Conservation (phyloP, 2,888 invertebrate species). For the Entomobrya multifasciata region DNA sequence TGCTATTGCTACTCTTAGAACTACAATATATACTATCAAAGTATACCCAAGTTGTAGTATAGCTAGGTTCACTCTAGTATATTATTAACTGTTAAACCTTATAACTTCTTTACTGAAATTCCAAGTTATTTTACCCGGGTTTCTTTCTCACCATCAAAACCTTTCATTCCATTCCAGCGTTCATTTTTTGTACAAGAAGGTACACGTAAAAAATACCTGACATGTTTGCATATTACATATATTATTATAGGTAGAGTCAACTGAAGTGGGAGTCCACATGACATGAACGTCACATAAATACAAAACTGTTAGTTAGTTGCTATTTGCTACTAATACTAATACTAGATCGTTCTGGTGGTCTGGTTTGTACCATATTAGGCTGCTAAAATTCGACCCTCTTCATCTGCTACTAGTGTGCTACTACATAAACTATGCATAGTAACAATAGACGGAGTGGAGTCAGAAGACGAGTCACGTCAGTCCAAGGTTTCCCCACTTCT, state of each 20-base stretch:
- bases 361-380: neutral
- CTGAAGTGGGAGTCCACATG: neutral
- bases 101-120: neutral
- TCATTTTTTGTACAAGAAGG: no score
- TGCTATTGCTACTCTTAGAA: no score
- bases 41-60: no score
- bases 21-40: no score
- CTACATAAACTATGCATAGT: slow-evolving; percentile 36
- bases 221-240: slow-evolving; percentile 5
- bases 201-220: neutral
- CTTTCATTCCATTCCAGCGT: no score
- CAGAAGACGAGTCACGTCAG: slow-evolving; percentile 59
- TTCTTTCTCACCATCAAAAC: neutral
- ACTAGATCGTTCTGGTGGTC: no score
- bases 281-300: neutral
- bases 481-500: slow-evolving; percentile 50
- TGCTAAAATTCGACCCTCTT: neutral
- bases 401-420: neutral
- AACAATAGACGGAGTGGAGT: slow-evolving; percentile 55
- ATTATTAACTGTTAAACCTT: no score
- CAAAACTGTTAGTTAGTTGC: neutral
- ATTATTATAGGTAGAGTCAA: neutral
- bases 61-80: no score
- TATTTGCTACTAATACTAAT: neutral
- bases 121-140: neutral